Percentiles rank a stretch among this genome's conserved stretches.
phyloP scores from a whole-genome alignment of 2,113 vertebrate genomes.

The Vulpes ferrilata region DNA sequence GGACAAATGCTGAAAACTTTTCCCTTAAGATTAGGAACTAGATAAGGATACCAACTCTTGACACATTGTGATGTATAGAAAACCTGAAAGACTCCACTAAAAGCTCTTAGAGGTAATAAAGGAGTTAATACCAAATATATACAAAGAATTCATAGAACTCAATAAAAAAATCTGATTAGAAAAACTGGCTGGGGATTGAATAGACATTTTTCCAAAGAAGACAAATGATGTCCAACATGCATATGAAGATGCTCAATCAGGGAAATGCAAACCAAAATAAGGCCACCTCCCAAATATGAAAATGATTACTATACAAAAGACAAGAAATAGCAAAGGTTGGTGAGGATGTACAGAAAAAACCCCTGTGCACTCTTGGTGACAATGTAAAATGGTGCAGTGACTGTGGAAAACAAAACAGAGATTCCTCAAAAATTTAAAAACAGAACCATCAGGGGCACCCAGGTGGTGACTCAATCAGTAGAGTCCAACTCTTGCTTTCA shows the following conservation, averaged over 20 bases:
- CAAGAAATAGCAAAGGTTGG: not conserved
- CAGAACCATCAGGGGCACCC: not conserved
- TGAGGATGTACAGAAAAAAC: not conserved
- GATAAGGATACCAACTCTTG: not conserved
- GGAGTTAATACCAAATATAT: not conserved
- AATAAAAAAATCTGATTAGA: not conserved
- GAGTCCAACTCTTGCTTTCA: not conserved
- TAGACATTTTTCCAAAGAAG: not conserved
- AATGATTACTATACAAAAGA: not conserved
- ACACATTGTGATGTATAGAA: not conserved
- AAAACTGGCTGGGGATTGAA: not conserved
- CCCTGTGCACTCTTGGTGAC: not conserved
- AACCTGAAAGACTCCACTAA: not conserved
- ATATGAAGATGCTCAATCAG: not conserved
- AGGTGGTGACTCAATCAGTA: not conserved
- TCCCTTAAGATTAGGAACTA: not conserved
- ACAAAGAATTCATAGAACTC: not conserved
- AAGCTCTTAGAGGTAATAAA: not conserved
- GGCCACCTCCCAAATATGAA: not conserved
- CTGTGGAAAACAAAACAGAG: not conserved
- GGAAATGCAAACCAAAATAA: not conserved
- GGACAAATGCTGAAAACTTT: not conserved
- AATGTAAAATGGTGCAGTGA: not conserved
- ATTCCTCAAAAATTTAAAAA: not conserved
- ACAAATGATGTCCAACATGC: not conserved